Percentiles rank a stretch among this genome's conserved stretches.
Evolutionary conservation across 64 coral and sea anemone genomes (phyloP).

Genomic region (Anthopleura sola): DNA sequence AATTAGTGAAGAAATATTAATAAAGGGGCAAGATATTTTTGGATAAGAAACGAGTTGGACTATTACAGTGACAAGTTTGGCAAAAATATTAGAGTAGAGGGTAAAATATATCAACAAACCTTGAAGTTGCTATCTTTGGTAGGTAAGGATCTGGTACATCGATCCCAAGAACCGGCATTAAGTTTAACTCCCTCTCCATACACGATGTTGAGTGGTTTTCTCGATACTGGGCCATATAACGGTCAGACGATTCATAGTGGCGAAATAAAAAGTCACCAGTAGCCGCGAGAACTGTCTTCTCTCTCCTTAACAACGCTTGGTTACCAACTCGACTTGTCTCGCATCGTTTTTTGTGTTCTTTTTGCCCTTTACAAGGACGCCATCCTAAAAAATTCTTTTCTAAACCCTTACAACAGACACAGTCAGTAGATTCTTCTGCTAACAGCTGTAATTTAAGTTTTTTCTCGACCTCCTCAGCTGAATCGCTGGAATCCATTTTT

Average conservation of each 20-base stretch:
- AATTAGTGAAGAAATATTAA: not conserved
- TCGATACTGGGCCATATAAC: slow-evolving; percentile 82
- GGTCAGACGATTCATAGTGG: slow-evolving; percentile 64
- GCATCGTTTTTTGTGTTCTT: slow-evolving; percentile 33
- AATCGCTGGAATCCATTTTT: slow-evolving; percentile 13
- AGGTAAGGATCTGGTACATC: slow-evolving; percentile 82
- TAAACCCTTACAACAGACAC: slow-evolving; percentile 57
- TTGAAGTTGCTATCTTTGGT: slow-evolving; percentile 59
- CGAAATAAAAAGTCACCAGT: slow-evolving; percentile 73
- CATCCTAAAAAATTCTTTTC: slow-evolving; percentile 57
- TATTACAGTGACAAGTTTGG: not conserved
- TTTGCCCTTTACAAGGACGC: slow-evolving; percentile 29
- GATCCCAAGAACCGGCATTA: slow-evolving; percentile 63
- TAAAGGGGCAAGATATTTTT: too few species aligned
- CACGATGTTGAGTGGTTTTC: slow-evolving; percentile 67
- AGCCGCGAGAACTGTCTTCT: slow-evolving; percentile 29
- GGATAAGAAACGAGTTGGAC: not conserved
- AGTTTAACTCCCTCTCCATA: slow-evolving; percentile 56
- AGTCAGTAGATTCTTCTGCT: slow-evolving; percentile 20
- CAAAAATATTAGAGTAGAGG: slow-evolving; percentile 29
- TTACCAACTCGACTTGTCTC: slow-evolving; percentile 36
- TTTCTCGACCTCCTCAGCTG: slow-evolving; percentile 44
- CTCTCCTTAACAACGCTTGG: slow-evolving; percentile 69
- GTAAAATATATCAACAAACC: slow-evolving; percentile 69
- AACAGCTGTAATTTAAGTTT: slow-evolving; percentile 28